Evolutionary conservation across 2,797 vertebrate species (phyloP).

Genomic region (Acipenser oxyrinchus): DNA sequence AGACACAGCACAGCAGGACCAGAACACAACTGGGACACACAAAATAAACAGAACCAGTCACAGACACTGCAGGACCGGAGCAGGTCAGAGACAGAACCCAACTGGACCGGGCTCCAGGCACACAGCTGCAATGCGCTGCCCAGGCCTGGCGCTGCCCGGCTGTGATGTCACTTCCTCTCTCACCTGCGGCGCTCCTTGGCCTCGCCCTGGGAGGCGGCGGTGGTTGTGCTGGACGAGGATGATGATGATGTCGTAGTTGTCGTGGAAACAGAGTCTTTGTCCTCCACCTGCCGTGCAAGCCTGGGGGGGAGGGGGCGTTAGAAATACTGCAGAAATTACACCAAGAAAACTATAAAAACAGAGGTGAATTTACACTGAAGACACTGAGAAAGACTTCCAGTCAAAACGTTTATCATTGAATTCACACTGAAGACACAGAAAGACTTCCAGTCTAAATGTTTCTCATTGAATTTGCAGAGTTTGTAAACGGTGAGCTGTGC

Average conservation of each 20-base stretch:
- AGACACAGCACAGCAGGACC: not conserved
- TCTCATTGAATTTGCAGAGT: no score
- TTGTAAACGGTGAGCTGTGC: no score
- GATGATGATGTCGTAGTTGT: constrained; percentile 38
- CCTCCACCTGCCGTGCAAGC: constrained; percentile 59
- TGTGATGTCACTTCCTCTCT: constrained; percentile 23
- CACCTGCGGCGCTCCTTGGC: constrained; percentile 73
- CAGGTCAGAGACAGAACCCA: no score
- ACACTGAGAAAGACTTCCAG: no score
- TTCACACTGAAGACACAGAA: no score
- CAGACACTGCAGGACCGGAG: not conserved
- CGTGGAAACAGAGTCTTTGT: constrained; percentile 46
- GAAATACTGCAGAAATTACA: no score
- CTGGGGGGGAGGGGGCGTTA: constrained; percentile 28
- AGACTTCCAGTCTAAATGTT: no score
- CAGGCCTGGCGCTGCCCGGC: not conserved
- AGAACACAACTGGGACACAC: not conserved
- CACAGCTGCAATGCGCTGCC: not conserved
- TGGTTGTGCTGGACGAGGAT: constrained; percentile 2
- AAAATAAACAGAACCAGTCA: not conserved
- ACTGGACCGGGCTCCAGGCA: not conserved
- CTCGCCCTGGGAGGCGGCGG: constrained; percentile 51
- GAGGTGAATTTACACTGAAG: no score
- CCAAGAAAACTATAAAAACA: no score
- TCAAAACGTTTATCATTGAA: no score